Evolutionary conservation across 2,888 invertebrate genomes (phyloP), one percentile per base, ranked within the genome.

Genomic region (Petrolisthes cinctipes): DNA sequence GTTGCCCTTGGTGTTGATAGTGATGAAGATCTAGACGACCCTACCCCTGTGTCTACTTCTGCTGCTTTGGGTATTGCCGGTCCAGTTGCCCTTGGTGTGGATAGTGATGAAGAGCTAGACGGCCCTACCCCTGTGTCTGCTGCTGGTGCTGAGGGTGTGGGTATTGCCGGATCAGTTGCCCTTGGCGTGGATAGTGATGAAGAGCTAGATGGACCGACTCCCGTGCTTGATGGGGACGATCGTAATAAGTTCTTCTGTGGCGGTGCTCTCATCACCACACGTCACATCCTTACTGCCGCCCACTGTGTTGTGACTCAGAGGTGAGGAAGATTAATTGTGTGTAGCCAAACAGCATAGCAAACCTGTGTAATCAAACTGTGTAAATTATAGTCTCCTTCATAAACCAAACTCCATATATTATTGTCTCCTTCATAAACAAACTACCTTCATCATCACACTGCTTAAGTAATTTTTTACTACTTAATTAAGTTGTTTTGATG

Each of bases 271-370:
- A 76, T 86, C 86, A 86, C 82, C 1, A 54, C 81, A 7, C 17
- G 66, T 17, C 86, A 86, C 76, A 54, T 86, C 75, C 66, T 86
- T 75, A 86, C 86, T 9, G 86, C 86, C 17, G 86, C 86, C n/a
- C 86, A 86, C 53, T 86, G 82, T 61, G 61, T 86, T 23, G 66
- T 79, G 11, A 80, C 37, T 9, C 20, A 37, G 57, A 80, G 61
- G 80, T 80, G 23, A 23, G 80, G 37, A 37, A 37, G 37, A 37
- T 1, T 37, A 37, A 37, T 1, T 0, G 37, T 37, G 37, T 37
- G 37, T 37, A 37, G 37, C 37, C 37, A 37, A 37, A 37, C 2
- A 37, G 37, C 37, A 37, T 37, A 37, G 37, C 37, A 37, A 37
- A 37, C 37, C 37, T 37, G 37, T 37, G 2, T 37, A 37, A 37